Evolutionary conservation across 2,888 invertebrate species (phyloP).

Genomic region (Aporophyla nigra): DNA sequence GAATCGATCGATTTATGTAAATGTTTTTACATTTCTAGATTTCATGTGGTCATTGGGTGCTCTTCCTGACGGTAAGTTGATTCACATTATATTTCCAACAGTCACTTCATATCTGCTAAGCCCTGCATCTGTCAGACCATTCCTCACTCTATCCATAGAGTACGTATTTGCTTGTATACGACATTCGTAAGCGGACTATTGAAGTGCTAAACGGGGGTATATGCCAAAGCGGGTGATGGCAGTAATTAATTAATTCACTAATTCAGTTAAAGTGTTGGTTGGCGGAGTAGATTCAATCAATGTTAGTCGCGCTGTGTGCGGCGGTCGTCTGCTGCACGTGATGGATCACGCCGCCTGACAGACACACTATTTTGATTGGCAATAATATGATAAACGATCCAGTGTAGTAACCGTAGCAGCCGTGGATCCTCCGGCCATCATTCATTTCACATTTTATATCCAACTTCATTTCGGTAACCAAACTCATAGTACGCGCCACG

Average conservation of each 20-base stretch:
- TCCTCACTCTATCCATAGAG: slow-evolving; percentile 64
- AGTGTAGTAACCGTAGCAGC: slow-evolving; percentile 87
- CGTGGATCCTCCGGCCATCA: slow-evolving; percentile 84
- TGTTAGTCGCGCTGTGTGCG: slow-evolving; percentile 70
- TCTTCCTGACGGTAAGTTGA: slow-evolving; percentile 98
- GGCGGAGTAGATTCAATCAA: slow-evolving; percentile 79
- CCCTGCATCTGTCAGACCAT: slow-evolving; percentile 80
- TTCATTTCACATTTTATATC: slow-evolving; percentile 84
- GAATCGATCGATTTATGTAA: slow-evolving; percentile 90
- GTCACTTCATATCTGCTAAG: slow-evolving; percentile 79
- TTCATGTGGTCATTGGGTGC: slow-evolving; percentile 99
- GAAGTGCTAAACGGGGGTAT: slow-evolving; percentile 77
- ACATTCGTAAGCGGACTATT: slow-evolving; percentile 65
- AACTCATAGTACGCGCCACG: slow-evolving; percentile 72
- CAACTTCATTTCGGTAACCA: slow-evolving; percentile 78
- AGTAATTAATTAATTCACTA: slow-evolving; percentile 78
- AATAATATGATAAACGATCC: slow-evolving; percentile 90
- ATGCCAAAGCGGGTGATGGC: slow-evolving; percentile 76
- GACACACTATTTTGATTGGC: slow-evolving; percentile 91
- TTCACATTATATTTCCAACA: slow-evolving; percentile 82
- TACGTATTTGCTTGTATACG: slow-evolving; percentile 56
- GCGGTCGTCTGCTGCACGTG: slow-evolving; percentile 73
- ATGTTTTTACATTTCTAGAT: slow-evolving; percentile 95
- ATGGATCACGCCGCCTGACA: slow-evolving; percentile 89
- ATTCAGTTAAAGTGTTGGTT: slow-evolving; percentile 79